Conservation (phyloP, 2,888 invertebrate species). For the Aphidoletes aphidimyza region DNA sequence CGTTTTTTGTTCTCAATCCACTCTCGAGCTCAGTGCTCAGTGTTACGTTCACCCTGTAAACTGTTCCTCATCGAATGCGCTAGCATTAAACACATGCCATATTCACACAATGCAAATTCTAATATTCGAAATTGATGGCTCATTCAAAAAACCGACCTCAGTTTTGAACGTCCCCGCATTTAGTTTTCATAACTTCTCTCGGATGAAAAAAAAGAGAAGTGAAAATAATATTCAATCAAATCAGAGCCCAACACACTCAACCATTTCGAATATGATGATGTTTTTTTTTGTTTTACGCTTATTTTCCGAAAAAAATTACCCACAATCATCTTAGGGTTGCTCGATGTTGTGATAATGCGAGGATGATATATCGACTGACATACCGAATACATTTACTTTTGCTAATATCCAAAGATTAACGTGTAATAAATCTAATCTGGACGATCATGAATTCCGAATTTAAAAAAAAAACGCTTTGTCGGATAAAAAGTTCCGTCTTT, state of each 20-base stretch:
- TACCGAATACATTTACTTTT: neutral
- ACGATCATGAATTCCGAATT: neutral
- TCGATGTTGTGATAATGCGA: neutral
- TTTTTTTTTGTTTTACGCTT: slow-evolving; percentile 49
- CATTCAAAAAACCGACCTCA: neutral
- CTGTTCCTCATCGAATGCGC: neutral
- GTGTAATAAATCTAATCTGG: neutral
- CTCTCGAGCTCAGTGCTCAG: neutral
- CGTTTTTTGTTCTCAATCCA: neutral
- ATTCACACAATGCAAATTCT: slow-evolving; percentile 32
- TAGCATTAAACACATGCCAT: slow-evolving; percentile 24
- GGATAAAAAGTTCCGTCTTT: too few species aligned
- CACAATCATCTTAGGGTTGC: neutral
- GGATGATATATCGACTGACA: neutral
- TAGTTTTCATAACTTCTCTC: neutral
- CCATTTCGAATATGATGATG: neutral
- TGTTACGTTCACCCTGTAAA: slow-evolving; percentile 3
- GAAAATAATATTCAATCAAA: slow-evolving; percentile 50
- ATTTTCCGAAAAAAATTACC: neutral
- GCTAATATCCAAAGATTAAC: neutral
- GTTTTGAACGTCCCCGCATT: neutral
- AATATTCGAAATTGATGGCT: slow-evolving; percentile 3
- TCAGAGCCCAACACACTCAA: neutral
- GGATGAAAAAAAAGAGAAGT: neutral
- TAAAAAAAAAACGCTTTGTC: too few species aligned